A percentile compares a stretch with the other conserved stretches of the same genome.
Conservation (phyloP, 2,888 invertebrate species). For the Caenorhabditis zanzibari region DNA sequence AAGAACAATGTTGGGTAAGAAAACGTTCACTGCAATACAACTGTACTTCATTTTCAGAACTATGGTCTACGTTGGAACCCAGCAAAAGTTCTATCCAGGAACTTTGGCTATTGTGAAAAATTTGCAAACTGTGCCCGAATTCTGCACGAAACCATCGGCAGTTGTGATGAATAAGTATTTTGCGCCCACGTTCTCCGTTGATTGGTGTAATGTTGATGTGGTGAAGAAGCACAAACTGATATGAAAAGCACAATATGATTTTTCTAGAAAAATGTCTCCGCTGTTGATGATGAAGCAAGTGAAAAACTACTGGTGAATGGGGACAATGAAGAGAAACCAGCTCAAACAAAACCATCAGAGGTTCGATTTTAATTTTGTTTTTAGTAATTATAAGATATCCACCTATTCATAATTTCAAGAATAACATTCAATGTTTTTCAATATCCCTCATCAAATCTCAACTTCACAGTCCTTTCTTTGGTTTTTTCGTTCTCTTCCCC, state of each 20-base stretch:
- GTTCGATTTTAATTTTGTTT: neutral
- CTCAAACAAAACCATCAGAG: neutral
- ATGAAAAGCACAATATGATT: neutral
- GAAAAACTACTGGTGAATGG: constrained; percentile 1
- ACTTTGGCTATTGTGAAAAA: constrained; percentile 63
- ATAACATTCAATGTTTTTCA: no score
- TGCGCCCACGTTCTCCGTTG: constrained; percentile 74
- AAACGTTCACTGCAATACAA: neutral
- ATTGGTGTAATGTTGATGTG: constrained; percentile 81
- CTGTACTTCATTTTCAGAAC: constrained; percentile 53
- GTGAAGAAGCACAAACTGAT: constrained; percentile 59
- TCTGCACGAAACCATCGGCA: constrained; percentile 53
- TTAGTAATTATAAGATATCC: no score
- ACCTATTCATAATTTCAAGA: no score
- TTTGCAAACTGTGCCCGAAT: constrained; percentile 56
- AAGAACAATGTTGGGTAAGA: constrained; percentile 68
- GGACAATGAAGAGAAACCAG: neutral
- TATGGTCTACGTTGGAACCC: constrained; percentile 72
- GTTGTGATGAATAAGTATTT: constrained; percentile 78
- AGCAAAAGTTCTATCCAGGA: constrained; percentile 71
- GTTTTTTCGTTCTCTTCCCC: neutral
- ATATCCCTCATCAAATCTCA: no score
- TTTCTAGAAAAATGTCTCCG: constrained; percentile 56
- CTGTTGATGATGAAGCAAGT: constrained; percentile 21
- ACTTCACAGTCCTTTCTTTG: no score